Base-by-base conservation (phyloP, 2,888 invertebrate genomes). In the Calameuta idolon region DNA sequence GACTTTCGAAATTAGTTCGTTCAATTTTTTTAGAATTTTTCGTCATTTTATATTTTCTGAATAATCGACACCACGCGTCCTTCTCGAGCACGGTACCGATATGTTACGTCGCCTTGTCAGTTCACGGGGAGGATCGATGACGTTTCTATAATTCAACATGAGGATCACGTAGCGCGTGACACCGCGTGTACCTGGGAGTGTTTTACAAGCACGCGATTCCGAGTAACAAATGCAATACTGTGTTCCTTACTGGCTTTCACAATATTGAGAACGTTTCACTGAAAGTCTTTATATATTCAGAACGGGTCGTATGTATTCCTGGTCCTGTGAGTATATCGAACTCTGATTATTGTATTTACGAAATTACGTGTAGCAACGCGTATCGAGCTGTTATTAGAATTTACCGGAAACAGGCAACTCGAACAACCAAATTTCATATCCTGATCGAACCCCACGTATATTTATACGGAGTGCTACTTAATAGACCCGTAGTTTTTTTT, bases 321-420 rank as follows among this genome's bases (percentile, higher is more conserved):
- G 23, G 30, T 75, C 40, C 71, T 23, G 71, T 69, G 79, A 77
- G 81, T 80, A 73, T 80, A 79, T 77, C 74, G 80, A 81, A 81
- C 81, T 79, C 34, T 71, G 80, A 81, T 80, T 76, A 75, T 55
- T 77, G 79, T 77, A 69, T 77, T 77, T 77, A 11, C 33, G 40
- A 33, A 40, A 68, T 68, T 55, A 71, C 76, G 75, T 37, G 69
- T 76, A 68, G 68, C 55, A 55, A 75, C 76, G 73, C 74, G 55
- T 76, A 55, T 55, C 55, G 9, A 23, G 55, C 23, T 55, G 55
- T 23, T 23, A 23, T 55, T 55, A 55, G 9, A 55, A 55, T 23
- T 55, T 23, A 23, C 55, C 55, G 55, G 55, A 55, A 55, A 55
- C 55, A 55, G 23, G 55, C 55, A 55, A 23, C 55, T 23, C 55